Evolutionary conservation across 2,113 vertebrate genomes (phyloP), one percentile per base, ranked within the genome.

Genomic region (Ctenomys sociabilis): DNA sequence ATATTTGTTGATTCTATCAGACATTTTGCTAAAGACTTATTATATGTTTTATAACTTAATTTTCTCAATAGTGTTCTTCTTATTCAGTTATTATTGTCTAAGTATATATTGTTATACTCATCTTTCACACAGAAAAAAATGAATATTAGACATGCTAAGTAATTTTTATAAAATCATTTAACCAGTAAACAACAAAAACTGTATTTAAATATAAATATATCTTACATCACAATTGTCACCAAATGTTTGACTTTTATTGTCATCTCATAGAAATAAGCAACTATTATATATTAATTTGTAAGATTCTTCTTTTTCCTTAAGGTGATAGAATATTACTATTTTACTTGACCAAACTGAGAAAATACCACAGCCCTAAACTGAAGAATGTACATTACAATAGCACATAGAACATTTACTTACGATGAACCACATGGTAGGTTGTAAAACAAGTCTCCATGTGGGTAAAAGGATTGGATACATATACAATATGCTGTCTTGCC

Each of bases 231-330:
- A 88, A 24, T 45, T 82, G 83, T 63, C 77, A 72, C 14, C 49
- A 59, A 89, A 52, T 52, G 59, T 61, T 86, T 93, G n/a, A 59
- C 26, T 92, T 78, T 81, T 37, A 75, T 43, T 90, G 57, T 75
- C 12, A 40, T 75, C 3, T 92, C 3, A 32, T 81, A 28, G 22
- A 82, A 75, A 40, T 90, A 59, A 80, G 7, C 32, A 81, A 73
- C 21, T 85, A 26, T 70, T 64, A 19, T 61, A 26, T 13, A 43
- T 83, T 68, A 17, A 40, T 75, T 75, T 90, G 35, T 66, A 75
- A 54, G 26, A 30, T n/a, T n/a, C n/a, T n/a, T n/a, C n/a, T n/a
- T n/a, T n/a, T n/a, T n/a, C n/a, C n/a, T n/a, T 24, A 73, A 73
- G 22, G 37, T 40, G 40, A n/a, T 24, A 40, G 37, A 73, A 73